Conservation (phyloP, 2,888 invertebrate species). For the Drosophila maculinotata region DNA sequence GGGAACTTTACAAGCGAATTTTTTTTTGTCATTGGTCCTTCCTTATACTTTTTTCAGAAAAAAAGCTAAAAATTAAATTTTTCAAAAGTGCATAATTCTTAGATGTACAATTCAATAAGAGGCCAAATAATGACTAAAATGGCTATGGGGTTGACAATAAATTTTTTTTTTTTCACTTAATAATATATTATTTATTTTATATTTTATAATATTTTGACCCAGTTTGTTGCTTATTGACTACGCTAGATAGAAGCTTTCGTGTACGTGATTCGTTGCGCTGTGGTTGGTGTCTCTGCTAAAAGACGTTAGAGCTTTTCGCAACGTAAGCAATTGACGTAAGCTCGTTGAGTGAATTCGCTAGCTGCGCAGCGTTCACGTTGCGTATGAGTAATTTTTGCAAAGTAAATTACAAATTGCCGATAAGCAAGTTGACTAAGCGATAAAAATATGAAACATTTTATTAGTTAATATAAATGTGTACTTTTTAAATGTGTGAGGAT, state of each 20-base stretch:
- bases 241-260: slow-evolving; percentile 4
- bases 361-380: slow-evolving; percentile 21
- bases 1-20: no score
- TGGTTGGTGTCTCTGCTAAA: slow-evolving; percentile 55
- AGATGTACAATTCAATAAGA: no score
- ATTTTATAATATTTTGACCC: neutral
- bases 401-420: slow-evolving; percentile 24
- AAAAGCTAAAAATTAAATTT: no score
- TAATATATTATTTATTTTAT: neutral
- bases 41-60: no score
- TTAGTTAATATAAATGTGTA: neutral
- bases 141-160: no score
- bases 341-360: slow-evolving; percentile 40
- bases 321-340: slow-evolving; percentile 19
- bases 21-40: no score
- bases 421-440: slow-evolving; percentile 31
- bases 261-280: slow-evolving; percentile 19
- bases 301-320: slow-evolving; percentile 6
- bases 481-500: neutral
- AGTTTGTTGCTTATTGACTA: neutral
- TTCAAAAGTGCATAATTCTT: no score
- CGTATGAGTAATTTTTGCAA: slow-evolving; percentile 63
- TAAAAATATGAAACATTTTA: slow-evolving; percentile 12
- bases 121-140: no score
- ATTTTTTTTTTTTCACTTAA: no score